Evolutionary conservation across 2,888 invertebrate genomes (phyloP).

Genomic region (Xestia sexstrigata): DNA sequence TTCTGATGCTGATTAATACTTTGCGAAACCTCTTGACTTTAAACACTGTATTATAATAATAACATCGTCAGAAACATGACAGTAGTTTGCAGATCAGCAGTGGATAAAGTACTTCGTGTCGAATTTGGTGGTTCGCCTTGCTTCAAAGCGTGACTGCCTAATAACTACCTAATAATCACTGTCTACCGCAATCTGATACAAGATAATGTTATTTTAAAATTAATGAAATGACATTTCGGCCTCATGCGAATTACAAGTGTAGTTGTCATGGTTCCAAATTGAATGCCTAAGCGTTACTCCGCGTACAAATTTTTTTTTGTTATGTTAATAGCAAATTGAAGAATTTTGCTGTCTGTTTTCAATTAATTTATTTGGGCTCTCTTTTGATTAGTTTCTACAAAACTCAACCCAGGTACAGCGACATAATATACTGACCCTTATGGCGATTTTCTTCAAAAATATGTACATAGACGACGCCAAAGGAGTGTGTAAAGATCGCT

Average conservation of each 20-base stretch:
- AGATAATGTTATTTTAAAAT: slow-evolving; percentile 22
- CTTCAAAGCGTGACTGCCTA: slow-evolving; percentile 13
- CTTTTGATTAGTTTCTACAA: neutral
- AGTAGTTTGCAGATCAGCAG: slow-evolving; percentile 21
- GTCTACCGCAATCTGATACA: slow-evolving; percentile 39
- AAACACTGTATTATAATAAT: neutral
- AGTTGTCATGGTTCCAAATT: neutral
- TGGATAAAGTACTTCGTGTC: slow-evolving; percentile 21
- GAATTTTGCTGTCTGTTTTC: neutral
- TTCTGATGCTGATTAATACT: neutral
- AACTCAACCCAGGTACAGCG: neutral
- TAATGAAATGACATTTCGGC: neutral
- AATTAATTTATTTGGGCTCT: neutral
- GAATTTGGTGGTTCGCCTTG: neutral
- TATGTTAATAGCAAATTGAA: neutral
- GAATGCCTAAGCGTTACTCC: neutral
- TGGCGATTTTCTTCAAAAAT: neutral
- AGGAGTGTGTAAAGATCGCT: neutral
- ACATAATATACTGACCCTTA: neutral
- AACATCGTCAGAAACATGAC: slow-evolving; percentile 17
- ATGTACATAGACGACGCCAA: neutral
- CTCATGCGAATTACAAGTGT: neutral
- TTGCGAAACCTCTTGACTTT: neutral
- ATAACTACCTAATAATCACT: slow-evolving; percentile 28
- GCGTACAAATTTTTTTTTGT: neutral